A percentile compares a stretch with the other conserved stretches of the same genome.
Conservation (phyloP, 2,888 invertebrate species). For the Cataglyphis albicans region DNA sequence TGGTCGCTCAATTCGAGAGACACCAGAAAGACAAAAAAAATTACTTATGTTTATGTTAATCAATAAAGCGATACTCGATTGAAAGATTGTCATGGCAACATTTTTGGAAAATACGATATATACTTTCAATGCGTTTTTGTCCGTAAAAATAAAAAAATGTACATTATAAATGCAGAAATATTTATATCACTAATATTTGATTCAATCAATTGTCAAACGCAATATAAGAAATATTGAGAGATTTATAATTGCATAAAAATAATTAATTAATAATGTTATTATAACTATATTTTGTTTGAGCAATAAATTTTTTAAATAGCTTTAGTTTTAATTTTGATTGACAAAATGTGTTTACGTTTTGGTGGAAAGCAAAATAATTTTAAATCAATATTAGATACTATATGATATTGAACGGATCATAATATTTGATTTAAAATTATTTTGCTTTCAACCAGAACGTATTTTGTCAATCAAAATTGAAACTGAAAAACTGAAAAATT, state of each 20-base stretch:
- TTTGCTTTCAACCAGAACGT: neutral
- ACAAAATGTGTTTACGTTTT: neutral
- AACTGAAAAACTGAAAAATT: neutral
- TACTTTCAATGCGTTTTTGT: neutral
- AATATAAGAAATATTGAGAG: neutral
- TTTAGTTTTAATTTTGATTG: neutral
- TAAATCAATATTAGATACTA: neutral
- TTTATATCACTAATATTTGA: neutral
- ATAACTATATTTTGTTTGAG: neutral
- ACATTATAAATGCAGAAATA: neutral
- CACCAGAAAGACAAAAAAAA: conserved; percentile 72
- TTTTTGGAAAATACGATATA: neutral
- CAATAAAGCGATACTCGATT: conserved; percentile 60
- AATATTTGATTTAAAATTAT: neutral
- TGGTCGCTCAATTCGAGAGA: conserved; percentile 55
- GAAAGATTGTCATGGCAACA: conserved; percentile 76
- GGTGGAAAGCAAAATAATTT: neutral
- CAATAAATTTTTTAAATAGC: neutral
- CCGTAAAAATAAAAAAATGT: neutral
- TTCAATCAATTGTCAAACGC: neutral
- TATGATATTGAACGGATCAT: neutral
- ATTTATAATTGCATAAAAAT: neutral
- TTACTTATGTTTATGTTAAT: conserved; percentile 66
- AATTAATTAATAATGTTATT: neutral
- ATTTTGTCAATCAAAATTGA: neutral